Conservation (phyloP, 2,797 vertebrate species). For the Pangasius djambal region DNA sequence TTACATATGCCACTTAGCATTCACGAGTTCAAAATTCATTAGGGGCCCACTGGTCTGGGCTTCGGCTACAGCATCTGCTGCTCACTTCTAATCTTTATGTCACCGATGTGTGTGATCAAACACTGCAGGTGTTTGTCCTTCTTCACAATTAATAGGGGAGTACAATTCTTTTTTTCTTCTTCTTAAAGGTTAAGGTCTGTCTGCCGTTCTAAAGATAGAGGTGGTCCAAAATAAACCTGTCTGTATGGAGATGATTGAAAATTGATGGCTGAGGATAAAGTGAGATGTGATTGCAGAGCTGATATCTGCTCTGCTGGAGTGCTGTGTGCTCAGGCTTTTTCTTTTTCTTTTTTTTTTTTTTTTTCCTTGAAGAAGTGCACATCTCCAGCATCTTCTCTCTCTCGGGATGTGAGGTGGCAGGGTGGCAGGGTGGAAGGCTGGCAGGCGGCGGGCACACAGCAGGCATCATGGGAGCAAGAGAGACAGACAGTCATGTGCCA, state of each 20-base stretch:
- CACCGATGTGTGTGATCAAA: conserved; percentile 78
- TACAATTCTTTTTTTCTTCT: not conserved
- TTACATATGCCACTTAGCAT: conserved; percentile 81
- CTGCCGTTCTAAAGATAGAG: conserved; percentile 45
- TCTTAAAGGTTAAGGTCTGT: conserved; percentile 22
- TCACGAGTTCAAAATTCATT: conserved; percentile 80
- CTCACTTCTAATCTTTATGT: conserved; percentile 77
- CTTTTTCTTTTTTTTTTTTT: conserved; percentile 16
- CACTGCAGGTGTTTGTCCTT: conserved; percentile 72
- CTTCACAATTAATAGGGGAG: conserved; percentile 51
- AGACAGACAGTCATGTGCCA: conserved; percentile 49
- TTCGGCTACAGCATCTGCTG: conserved; percentile 77
- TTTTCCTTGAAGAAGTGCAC: not conserved
- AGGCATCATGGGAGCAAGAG: conserved; percentile 51
- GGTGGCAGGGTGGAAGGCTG: conserved; percentile 35
- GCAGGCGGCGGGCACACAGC: conserved; percentile 38
- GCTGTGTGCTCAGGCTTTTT: conserved; percentile 27
- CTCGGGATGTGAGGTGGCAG: conserved; percentile 45
- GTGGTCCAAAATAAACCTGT: conserved; percentile 43
- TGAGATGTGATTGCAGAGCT: conserved; percentile 52
- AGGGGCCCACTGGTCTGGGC: conserved; percentile 73
- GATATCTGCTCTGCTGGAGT: conserved; percentile 45
- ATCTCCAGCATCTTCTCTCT: not conserved
- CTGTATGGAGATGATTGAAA: conserved; percentile 54
- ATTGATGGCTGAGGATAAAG: conserved; percentile 57